Evolutionary conservation across 1,140 invertebrate genomes (phyloP).

Genomic region (Campodea augens): DNA sequence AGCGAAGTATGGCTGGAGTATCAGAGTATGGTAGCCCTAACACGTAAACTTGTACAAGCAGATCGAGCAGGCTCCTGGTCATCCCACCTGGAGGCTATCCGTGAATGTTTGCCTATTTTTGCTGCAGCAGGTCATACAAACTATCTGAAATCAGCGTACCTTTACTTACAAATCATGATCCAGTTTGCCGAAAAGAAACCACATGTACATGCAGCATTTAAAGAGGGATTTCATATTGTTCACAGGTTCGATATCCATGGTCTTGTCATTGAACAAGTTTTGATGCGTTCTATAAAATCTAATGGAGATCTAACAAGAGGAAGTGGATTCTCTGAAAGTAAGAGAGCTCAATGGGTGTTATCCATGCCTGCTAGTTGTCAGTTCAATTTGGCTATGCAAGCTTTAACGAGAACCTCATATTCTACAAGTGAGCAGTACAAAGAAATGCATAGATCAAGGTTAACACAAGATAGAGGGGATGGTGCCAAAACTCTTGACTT

Average conservation of each 20-base stretch:
- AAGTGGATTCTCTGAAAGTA: neutral
- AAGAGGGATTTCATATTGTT: too few species aligned
- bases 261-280: neutral
- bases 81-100: neutral
- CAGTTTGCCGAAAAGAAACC: too few species aligned
- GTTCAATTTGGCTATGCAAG: too few species aligned
- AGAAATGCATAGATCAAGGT: too few species aligned
- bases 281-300: constrained; percentile 1
- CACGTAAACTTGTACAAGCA: neutral
- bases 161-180: too few species aligned
- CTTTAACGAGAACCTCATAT: too few species aligned
- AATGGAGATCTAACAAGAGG: neutral
- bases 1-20: neutral
- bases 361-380: neutral
- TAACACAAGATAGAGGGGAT: neutral
- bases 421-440: too few species aligned
- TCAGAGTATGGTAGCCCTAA: neutral
- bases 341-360: neutral
- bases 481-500: neutral
- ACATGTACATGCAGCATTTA: too few species aligned
- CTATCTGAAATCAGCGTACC: too few species aligned
- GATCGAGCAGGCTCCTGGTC: neutral
- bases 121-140: neutral
- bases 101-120: constrained; percentile 1
- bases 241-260: too few species aligned